Percentiles rank a stretch among this genome's conserved stretches.
Evolutionary conservation across 2,888 invertebrate species (phyloP).

Genomic region (Dryobota labecula): DNA sequence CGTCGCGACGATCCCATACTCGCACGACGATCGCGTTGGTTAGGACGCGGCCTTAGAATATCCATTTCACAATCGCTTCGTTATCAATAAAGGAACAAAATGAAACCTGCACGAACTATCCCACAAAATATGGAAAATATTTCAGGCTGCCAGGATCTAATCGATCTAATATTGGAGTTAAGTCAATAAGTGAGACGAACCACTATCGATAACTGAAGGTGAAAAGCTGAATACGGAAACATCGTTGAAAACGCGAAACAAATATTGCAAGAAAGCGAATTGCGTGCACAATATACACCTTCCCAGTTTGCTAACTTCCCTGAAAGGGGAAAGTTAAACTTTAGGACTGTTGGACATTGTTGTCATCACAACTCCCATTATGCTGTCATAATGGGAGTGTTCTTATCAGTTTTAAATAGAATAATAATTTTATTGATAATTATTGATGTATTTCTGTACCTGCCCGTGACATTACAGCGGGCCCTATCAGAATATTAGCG

Average conservation of each 20-base stretch:
- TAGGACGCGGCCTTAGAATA: neutral
- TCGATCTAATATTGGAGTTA: neutral
- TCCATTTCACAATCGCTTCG: too few relatives aligned
- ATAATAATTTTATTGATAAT: too few relatives aligned
- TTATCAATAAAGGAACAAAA: neutral
- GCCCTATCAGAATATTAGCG: too few relatives aligned
- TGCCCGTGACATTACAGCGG: too few relatives aligned
- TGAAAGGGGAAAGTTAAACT: slow-evolving; percentile 12
- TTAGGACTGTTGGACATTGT: neutral
- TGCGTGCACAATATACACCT: slow-evolving; percentile 2
- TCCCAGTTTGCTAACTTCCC: slow-evolving; percentile 16
- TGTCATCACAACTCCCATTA: too few relatives aligned
- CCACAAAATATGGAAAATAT: neutral
- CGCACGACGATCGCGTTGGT: too few relatives aligned
- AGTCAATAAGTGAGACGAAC: neutral
- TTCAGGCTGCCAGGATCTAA: neutral
- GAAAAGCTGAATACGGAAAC: slow-evolving; percentile 1
- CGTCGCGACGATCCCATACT: neutral
- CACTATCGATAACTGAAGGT: neutral
- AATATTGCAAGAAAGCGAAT: slow-evolving; percentile 9
- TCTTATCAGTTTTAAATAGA: too few relatives aligned
- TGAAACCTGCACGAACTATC: slow-evolving; percentile 1
- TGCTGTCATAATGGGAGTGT: too few relatives aligned
- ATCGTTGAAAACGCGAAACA: slow-evolving; percentile 3
- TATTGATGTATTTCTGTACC: too few relatives aligned